Base-by-base conservation (phyloP, 2,888 invertebrate genomes). In the Heterodera filipjevi region DNA sequence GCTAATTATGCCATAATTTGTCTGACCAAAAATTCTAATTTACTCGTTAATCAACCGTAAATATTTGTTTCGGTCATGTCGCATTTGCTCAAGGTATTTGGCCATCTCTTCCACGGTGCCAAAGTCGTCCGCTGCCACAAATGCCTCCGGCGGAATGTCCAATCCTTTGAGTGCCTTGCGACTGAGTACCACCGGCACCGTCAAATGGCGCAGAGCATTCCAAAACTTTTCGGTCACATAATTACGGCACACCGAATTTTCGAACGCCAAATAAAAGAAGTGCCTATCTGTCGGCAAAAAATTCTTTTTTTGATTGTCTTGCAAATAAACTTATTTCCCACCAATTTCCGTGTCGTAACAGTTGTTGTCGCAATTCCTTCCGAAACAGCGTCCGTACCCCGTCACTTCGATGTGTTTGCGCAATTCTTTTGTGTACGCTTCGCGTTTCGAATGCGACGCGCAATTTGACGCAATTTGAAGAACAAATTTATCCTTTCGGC, bases 261-360 rank as follows among this genome's bases (percentile, higher is more conserved):
- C 76, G 33, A 76, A 76, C 22, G 76, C 76, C 68, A 76, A 66
- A 76, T 76, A 76, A 14, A 76, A 76, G 76, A 66, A 76, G 53
- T 76, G 68, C 8, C 46, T 12, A n/a, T 68, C 76, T 76, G 30
- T 49, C 16, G 59, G 76, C 35, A 39, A 53, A 53, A 19, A 53
- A 39, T n/a, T 27, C 22, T 5, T 14, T 10, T 1, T 53, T n/a
- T n/a, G n/a, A n/a, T n/a, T n/a, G n/a, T n/a, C n/a, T n/a, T n/a
- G n/a, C 14, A 39, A 22, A 8, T 35, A 22, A n/a, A 39, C 22
- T 46, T 19, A 3, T 59, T n/a, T 39, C 5, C 59, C 22, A 75
- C 75, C 64, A 16, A 75, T 39, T 59, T 75, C 59, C n/a, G 44
- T 30, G 39, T 75, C 75, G 44, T 75, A 75, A 33, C 75, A 75